A percentile compares a stretch with the other conserved stretches of the same genome.
Evolutionary conservation across 2,113 vertebrate genomes (phyloP).

Genomic region (Chiloscyllium plagiosum): DNA sequence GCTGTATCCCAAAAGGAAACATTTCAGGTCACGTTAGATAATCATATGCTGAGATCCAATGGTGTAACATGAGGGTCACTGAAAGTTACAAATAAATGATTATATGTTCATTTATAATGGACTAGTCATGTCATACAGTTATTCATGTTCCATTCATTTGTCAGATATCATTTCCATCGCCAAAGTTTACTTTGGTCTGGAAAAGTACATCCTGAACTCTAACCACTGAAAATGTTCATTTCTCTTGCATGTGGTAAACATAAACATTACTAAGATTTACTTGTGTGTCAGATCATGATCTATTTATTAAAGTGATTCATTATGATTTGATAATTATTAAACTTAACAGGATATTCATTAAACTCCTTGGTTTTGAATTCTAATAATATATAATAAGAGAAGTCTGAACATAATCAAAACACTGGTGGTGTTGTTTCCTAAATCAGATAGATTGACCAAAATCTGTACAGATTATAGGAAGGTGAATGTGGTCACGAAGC

Average conservation of each 20-base stretch:
- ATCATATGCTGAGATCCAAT: neutral
- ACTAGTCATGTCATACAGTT: neutral
- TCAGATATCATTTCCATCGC: neutral
- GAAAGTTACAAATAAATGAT: no score
- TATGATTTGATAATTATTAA: neutral
- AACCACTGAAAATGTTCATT: neutral
- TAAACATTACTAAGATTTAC: neutral
- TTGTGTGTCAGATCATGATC: neutral
- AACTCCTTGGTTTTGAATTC: neutral
- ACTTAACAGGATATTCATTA: neutral
- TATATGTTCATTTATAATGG: no score
- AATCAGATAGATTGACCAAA: no score
- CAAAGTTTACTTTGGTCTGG: neutral
- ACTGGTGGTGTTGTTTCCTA: no score
- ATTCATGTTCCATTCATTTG: neutral
- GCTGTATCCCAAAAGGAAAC: neutral
- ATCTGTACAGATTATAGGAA: no score
- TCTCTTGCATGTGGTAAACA: neutral
- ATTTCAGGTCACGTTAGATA: neutral
- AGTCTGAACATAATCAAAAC: neutral
- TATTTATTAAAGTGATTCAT: neutral
- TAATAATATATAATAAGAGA: neutral
- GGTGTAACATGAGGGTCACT: neutral
- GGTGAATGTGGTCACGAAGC: no score
- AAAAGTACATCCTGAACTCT: neutral